Percentiles rank a stretch among this genome's conserved stretches.
Evolutionary conservation across 2,113 vertebrate genomes (phyloP).

Genomic region (Cyanoramphus novaezelandiae): DNA sequence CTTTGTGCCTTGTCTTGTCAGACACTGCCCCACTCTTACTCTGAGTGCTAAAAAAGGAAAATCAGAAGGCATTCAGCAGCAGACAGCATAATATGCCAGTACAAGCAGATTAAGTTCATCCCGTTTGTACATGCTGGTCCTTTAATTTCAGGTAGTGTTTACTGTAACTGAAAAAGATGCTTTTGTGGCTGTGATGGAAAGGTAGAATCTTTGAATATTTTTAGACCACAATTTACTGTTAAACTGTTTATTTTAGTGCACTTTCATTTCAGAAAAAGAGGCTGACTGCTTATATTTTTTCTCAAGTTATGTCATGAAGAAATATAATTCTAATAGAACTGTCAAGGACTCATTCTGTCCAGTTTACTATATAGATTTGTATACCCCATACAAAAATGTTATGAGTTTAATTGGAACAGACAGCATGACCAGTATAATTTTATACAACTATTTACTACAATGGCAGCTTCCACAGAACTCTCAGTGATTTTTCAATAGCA

Average conservation of each 20-base stretch:
- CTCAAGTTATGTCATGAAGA: background rate
- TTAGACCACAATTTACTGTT: background rate
- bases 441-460: slow-evolving; percentile 28
- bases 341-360: slow-evolving; percentile 11
- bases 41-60: background rate
- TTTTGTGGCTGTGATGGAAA: background rate
- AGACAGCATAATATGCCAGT: background rate
- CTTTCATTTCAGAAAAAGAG: background rate
- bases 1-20: background rate
- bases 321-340: slow-evolving; percentile 31
- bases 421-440: slow-evolving; percentile 40
- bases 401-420: slow-evolving; percentile 37
- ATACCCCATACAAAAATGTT: background rate
- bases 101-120: background rate
- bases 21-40: rapidly evolving
- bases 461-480: background rate
- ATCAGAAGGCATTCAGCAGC: background rate
- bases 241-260: background rate
- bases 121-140: background rate
- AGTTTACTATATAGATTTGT: slow-evolving; percentile 14
- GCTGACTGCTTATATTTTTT: background rate
- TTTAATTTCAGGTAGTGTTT: background rate
- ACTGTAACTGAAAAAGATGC: background rate
- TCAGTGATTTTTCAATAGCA: slow-evolving; percentile 19
- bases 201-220: background rate